phyloP scores from a whole-genome alignment of 2,113 vertebrate genomes.

The Gambusia affinis region DNA sequence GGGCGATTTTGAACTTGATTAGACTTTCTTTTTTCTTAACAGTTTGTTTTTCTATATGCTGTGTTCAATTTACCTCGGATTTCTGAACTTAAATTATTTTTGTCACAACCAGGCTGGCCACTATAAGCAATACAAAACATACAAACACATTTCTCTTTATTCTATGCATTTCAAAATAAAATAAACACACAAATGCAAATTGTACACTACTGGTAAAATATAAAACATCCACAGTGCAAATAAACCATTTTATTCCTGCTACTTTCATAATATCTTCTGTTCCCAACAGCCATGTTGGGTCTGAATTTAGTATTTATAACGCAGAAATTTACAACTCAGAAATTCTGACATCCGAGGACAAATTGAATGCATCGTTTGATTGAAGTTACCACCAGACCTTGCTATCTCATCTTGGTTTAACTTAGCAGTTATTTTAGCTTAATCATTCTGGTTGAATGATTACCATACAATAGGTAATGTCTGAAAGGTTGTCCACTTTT shows the following conservation, averaged over 20 bases:
- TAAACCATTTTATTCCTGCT: too few species aligned
- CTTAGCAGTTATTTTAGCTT: not conserved
- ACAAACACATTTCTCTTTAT: not conserved
- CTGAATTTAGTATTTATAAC: not conserved
- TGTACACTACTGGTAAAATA: not conserved
- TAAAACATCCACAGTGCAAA: too few species aligned
- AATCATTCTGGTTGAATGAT: too few species aligned
- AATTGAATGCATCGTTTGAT: too few species aligned
- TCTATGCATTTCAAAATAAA: not conserved
- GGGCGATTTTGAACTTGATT: not conserved
- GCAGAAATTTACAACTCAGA: too few species aligned
- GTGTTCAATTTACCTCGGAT: not conserved
- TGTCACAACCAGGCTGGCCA: not conserved
- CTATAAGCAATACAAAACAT: not conserved
- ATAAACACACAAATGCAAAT: not conserved
- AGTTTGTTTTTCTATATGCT: not conserved
- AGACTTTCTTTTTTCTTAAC: too few species aligned
- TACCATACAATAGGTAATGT: too few species aligned
- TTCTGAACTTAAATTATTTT: not conserved
- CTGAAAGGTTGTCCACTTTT: too few species aligned
- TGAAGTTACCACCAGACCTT: not conserved
- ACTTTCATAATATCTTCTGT: not conserved
- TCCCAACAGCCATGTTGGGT: not conserved
- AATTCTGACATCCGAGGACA: too few species aligned
- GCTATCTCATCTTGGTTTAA: not conserved